Percentiles rank a stretch among this genome's conserved stretches.
phyloP scores from a whole-genome alignment of 2,888 invertebrate genomes.

The Monopis laevigella region DNA sequence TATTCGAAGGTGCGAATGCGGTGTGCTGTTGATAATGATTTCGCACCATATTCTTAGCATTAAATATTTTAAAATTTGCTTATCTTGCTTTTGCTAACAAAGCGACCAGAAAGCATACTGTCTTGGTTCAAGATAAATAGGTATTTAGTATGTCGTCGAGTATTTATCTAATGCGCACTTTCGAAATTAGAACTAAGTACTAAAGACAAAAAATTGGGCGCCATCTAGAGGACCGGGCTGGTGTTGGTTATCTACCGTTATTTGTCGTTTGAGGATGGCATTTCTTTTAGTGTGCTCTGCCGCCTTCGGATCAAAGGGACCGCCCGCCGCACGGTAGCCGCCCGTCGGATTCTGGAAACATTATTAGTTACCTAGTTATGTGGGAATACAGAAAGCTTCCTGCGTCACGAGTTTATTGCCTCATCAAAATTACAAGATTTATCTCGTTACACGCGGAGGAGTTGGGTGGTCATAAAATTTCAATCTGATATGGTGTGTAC shows the following conservation, averaged over 20 bases:
- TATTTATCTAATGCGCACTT: conserved; percentile 8
- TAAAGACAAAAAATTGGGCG: conserved; percentile 51
- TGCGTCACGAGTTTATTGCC: conserved; percentile 40
- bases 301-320: conserved; percentile 41
- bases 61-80: no score
- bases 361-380: conserved; percentile 24
- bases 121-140: neutral
- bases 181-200: conserved; percentile 41
- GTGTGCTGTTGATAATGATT: conserved; percentile 14
- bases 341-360: conserved; percentile 35
- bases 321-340: conserved; percentile 50
- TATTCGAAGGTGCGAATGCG: conserved; percentile 54
- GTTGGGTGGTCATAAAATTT: conserved; percentile 26
- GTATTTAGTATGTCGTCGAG: neutral
- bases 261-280: conserved; percentile 48
- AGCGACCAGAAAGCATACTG: neutral
- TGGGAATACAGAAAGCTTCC: conserved; percentile 37
- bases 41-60: conserved; percentile 11
- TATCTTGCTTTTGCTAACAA: no score
- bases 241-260: conserved; percentile 53
- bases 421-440: conserved; percentile 34
- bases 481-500: no score
- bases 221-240: conserved; percentile 26
- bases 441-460: conserved; percentile 21
- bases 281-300: conserved; percentile 30